phyloP scores from a whole-genome alignment of 2,797 vertebrate species.

The Neopelma chrysocephalum region DNA sequence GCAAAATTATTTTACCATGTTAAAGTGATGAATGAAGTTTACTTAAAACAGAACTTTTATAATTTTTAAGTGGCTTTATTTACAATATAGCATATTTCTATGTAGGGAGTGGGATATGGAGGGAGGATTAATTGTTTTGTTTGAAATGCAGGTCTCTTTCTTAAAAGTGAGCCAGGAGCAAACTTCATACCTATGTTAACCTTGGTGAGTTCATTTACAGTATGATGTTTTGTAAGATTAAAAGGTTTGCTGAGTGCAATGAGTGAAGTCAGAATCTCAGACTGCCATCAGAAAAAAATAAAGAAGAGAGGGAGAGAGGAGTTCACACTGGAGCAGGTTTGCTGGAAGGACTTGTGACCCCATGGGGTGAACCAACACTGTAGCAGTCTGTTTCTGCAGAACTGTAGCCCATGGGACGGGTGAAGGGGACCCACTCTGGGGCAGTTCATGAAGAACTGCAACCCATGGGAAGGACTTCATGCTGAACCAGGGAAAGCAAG shows the following conservation, averaged over 20 bases:
- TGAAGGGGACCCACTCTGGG: fast-evolving
- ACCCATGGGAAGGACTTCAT: not conserved
- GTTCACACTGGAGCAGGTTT: not conserved
- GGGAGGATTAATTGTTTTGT: not conserved
- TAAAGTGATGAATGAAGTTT: not conserved
- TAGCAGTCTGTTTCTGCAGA: not conserved
- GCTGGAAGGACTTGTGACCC: not conserved
- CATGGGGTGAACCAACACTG: not conserved
- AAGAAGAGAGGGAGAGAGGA: not conserved
- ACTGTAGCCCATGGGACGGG: not conserved
- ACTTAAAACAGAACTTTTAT: not conserved
- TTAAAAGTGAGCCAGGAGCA: not conserved
- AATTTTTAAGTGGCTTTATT: not conserved
- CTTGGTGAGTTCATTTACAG: not conserved
- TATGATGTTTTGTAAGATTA: not conserved
- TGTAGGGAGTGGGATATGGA: not conserved
- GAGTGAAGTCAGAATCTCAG: not conserved
- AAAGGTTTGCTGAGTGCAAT: conserved; percentile 4
- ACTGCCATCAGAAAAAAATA: not conserved
- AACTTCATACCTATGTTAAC: not conserved
- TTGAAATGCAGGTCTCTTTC: not conserved
- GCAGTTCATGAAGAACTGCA: not conserved
- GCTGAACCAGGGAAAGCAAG: not conserved
- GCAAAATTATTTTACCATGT: not conserved
- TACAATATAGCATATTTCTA: conserved; percentile 1